A percentile compares a stretch with the other conserved stretches of the same genome.
phyloP scores from a whole-genome alignment of 2,888 invertebrate species.

The Scaptomyza parva region DNA sequence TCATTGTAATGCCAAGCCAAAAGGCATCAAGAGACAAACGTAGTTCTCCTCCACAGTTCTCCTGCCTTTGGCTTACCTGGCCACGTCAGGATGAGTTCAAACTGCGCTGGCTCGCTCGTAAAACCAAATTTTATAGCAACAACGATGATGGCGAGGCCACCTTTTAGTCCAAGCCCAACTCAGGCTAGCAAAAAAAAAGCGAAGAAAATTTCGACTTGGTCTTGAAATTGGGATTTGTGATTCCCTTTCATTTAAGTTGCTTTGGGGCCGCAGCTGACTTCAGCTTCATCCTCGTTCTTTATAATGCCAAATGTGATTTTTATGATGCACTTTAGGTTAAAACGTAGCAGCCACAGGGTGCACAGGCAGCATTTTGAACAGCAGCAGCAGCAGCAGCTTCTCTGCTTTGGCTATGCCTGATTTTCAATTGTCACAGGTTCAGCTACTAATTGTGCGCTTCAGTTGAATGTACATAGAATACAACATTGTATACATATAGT shows the following conservation, averaged over 20 bases:
- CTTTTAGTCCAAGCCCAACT: slow-evolving; percentile 27
- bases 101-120: slow-evolving; percentile 56
- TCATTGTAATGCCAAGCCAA: slow-evolving; percentile 76
- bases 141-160: slow-evolving; percentile 31
- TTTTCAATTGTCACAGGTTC: slow-evolving; percentile 69
- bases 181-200: neutral
- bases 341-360: slow-evolving; percentile 36
- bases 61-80: slow-evolving; percentile 61
- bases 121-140: slow-evolving; percentile 73
- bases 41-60: slow-evolving; percentile 19
- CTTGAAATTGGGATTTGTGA: slow-evolving; percentile 33
- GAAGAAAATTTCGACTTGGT: neutral
- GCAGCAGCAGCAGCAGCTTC: slow-evolving; percentile 43
- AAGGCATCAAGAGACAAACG: slow-evolving; percentile 55
- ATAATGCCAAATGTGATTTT: slow-evolving; percentile 77
- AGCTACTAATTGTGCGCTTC: slow-evolving; percentile 61
- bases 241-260: slow-evolving; percentile 12
- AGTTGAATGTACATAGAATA: slow-evolving; percentile 50
- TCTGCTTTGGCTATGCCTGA: slow-evolving; percentile 50
- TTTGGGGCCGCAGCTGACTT: slow-evolving; percentile 55
- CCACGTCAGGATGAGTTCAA: slow-evolving; percentile 48
- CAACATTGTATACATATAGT: slow-evolving; percentile 40
- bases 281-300: slow-evolving; percentile 42
- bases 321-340: slow-evolving; percentile 75
- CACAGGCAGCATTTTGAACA: slow-evolving; percentile 31